Percentiles rank a stretch among this genome's conserved stretches.
Evolutionary conservation across 2,888 invertebrate genomes (phyloP).

Genomic region (Sesamia inferens): DNA sequence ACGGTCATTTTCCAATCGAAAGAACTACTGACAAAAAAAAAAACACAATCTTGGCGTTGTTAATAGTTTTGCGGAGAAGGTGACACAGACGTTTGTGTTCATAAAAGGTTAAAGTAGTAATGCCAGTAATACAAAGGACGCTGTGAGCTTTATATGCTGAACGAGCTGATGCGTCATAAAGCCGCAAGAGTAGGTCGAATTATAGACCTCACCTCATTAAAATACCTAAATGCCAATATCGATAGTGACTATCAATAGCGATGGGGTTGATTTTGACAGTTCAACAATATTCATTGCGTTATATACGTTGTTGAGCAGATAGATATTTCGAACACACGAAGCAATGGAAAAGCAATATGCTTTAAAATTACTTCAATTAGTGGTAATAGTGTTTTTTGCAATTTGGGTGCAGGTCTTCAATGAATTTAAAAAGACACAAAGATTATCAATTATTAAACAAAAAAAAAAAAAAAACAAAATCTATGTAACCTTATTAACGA

Average conservation of each 20-base stretch:
- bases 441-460: no score
- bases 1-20: slow-evolving; percentile 76
- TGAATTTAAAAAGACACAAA: not conserved
- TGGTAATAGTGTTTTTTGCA: no score
- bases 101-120: slow-evolving; percentile 51
- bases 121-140: slow-evolving; percentile 26
- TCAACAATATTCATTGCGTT: no score
- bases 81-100: slow-evolving; percentile 37
- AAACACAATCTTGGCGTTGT: slow-evolving; percentile 38
- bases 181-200: slow-evolving; percentile 37
- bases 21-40: slow-evolving; percentile 45
- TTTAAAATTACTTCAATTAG: no score
- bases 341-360: no score
- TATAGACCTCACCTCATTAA: slow-evolving; percentile 13
- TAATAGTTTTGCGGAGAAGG: slow-evolving; percentile 34
- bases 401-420: not conserved
- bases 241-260: no score
- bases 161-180: slow-evolving; percentile 42
- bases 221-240: slow-evolving; percentile 25
- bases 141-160: slow-evolving; percentile 48
- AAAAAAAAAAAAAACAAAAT: not conserved
- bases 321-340: no score
- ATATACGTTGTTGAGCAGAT: no score
- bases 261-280: no score
- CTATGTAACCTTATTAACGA: not conserved